Conservation (phyloP, 2,888 invertebrate genomes). For the Brachypalpus laphriformis region DNA sequence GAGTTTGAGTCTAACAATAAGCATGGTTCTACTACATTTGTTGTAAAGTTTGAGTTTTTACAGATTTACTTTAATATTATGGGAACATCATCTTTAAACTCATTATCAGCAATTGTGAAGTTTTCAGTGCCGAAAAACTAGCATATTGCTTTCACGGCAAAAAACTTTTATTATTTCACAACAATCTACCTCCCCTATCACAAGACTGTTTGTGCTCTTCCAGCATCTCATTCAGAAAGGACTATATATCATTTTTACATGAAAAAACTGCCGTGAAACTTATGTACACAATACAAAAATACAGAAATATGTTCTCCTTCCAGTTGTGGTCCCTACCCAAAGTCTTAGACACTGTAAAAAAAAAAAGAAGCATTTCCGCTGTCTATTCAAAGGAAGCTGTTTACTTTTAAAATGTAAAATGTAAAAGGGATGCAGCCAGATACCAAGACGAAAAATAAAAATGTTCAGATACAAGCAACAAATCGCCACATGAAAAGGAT, state of each 20-base stretch:
- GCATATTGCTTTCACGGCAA: no score
- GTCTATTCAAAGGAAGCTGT: constrained; percentile 17
- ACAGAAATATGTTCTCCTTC: not conserved
- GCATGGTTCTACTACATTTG: no score
- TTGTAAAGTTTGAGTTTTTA: no score
- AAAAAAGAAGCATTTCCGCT: not conserved
- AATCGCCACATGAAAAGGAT: not conserved
- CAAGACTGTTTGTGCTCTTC: not conserved
- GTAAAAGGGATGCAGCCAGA: not conserved
- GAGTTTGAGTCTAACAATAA: no score
- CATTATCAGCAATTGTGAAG: no score
- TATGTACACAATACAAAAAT: not conserved
- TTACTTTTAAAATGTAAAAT: constrained; percentile 17
- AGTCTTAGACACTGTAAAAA: constrained; percentile 1
- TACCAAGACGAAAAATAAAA: not conserved
- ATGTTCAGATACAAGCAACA: not conserved
- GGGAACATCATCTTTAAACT: no score
- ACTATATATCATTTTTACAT: not conserved
- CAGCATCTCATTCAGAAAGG: not conserved
- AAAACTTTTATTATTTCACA: not conserved
- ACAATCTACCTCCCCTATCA: not conserved
- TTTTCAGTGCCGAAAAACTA: no score
- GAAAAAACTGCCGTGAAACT: not conserved
- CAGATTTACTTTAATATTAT: no score
- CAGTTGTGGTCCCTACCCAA: not conserved